Percentiles rank a stretch among this genome's conserved stretches.
Evolutionary conservation across 2,113 vertebrate species (phyloP).

Genomic region (Aepyceros melampus): DNA sequence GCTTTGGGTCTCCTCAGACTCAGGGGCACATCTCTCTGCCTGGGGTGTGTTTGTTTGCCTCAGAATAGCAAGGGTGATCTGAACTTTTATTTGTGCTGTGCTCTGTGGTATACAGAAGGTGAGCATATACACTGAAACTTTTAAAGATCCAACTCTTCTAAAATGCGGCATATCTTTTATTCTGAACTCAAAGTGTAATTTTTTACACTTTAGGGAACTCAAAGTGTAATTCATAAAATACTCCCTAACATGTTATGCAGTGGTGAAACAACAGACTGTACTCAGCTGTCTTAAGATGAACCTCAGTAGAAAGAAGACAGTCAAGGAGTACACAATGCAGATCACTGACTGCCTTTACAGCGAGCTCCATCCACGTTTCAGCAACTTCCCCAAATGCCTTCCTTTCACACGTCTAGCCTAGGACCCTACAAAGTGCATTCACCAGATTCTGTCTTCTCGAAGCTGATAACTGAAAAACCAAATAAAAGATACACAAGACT

Average conservation of each 20-base stretch:
- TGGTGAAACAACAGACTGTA: background rate
- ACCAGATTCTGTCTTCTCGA: background rate
- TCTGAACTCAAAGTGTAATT: background rate
- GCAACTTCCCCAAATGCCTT: background rate
- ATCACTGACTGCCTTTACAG: background rate
- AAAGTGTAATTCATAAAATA: background rate
- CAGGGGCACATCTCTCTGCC: background rate
- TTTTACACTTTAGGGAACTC: background rate
- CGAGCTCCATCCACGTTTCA: fast-evolving
- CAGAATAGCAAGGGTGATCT: background rate
- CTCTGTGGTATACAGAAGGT: background rate
- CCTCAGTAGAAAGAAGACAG: background rate
- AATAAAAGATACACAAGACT: background rate
- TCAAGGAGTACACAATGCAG: background rate
- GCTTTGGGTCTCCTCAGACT: background rate
- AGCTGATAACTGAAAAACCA: background rate
- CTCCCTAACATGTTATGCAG: background rate
- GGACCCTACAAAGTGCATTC: background rate
- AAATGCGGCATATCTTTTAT: background rate
- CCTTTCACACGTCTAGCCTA: background rate
- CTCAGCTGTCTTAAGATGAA: background rate
- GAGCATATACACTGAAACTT: background rate
- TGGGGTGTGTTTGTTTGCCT: background rate
- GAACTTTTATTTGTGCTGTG: background rate
- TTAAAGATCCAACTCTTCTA: background rate